Conservation (phyloP, 2,888 invertebrate species). For the Microchrysa polita region DNA sequence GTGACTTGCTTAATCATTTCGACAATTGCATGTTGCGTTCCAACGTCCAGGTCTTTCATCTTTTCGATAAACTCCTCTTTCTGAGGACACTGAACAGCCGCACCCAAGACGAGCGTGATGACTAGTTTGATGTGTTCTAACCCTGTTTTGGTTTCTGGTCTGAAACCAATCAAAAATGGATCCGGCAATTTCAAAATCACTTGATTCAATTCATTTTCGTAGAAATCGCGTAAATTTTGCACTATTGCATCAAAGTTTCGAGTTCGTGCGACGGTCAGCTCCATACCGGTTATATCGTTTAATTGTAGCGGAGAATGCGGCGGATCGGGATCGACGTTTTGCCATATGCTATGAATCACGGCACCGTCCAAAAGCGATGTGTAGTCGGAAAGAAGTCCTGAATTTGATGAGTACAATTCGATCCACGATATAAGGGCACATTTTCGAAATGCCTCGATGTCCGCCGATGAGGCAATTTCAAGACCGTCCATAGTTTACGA, state of each 20-base stretch:
- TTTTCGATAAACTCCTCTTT: neutral
- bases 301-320: neutral
- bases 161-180: neutral
- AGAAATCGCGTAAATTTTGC: neutral
- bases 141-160: neutral
- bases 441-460: slow-evolving; percentile 1
- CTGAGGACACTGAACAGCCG: slow-evolving; percentile 16
- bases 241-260: slow-evolving; percentile 14
- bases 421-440: slow-evolving; percentile 14
- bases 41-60: slow-evolving; percentile 3
- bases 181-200: neutral
- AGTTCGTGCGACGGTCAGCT: neutral
- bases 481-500: neutral
- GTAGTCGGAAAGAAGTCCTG: slow-evolving; percentile 3
- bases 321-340: neutral
- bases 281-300: neutral
- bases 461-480: slow-evolving; percentile 4
- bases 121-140: slow-evolving; percentile 8
- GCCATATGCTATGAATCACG: neutral
- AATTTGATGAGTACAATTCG: neutral
- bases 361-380: neutral
- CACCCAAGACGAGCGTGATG: slow-evolving; percentile 1
- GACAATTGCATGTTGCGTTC: neutral
- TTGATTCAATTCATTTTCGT: neutral
- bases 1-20: slow-evolving; percentile 13